Evolutionary conservation across 2,113 vertebrate species (phyloP), one percentile per base, ranked within the genome.

Genomic region (Clarias macrocephalus): DNA sequence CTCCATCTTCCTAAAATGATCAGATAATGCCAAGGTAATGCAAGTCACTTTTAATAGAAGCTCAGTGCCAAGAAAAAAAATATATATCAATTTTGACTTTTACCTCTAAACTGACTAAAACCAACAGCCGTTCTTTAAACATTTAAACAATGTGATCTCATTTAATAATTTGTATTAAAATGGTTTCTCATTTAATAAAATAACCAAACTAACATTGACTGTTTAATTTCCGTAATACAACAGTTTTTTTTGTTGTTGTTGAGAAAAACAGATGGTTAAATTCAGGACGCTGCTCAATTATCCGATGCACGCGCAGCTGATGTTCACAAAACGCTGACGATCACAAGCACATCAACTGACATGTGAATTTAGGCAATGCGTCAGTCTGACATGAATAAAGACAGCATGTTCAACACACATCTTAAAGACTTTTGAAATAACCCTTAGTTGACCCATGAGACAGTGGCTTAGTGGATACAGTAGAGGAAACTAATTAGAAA

Each of bases 11-110:
- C 1, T 6, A 30, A 37, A 86, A 66, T 70, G 7, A 86, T 21
- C 48, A 59, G 21, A 59, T 42, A 37, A 2, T 48, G 13, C n/a
- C 48, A 66, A 70, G 9, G 48, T 66, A 33, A 66, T 33, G 57
- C 9, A 85, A 66, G 63, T 70, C 28, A 48, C 30, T 19, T 80
- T 86, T 86, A 80, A 86, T 85, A 85, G 33, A 48, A 60, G 13
- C 30, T 23, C 3, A 42, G 12, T 48, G 19, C 23, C 54, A 37
- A 86, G 52, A 57, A 63, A 85, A 77, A 48, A 48, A 48, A 48
- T 37, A 37, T 37, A 37, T 33, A 48, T 48, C 48, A 48, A 7
- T 48, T 48, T 48, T 8, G 16, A 76, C n/a, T 8, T 66, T 65
- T 33, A n/a, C 13, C 66, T 79, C 21, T 13, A 18, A 80, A 86